Evolutionary conservation across 2,113 vertebrate genomes (phyloP).

Genomic region (Epinephelus moara): DNA sequence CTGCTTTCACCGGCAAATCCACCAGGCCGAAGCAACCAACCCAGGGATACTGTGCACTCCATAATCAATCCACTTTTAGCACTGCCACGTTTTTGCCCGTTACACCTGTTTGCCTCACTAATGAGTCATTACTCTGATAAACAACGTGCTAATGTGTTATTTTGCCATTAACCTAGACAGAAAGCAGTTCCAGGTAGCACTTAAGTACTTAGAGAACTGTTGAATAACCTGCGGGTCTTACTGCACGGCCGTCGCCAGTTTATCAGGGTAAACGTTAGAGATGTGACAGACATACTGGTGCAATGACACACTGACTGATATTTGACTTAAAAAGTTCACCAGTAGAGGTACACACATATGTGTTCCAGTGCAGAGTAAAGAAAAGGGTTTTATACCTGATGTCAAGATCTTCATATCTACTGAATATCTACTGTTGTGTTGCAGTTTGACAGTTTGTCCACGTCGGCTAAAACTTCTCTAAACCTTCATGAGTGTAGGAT

Average conservation of each 20-base stretch:
- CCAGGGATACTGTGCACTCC: too few relatives aligned
- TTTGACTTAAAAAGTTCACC: background rate
- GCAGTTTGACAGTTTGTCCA: too few relatives aligned
- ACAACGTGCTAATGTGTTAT: slow-evolving; percentile 42
- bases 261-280: background rate
- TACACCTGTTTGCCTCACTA: slow-evolving; percentile 40
- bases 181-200: slow-evolving; percentile 20
- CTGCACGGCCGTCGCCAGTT: slow-evolving; percentile 6
- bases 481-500: background rate
- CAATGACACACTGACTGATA: background rate
- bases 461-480: background rate
- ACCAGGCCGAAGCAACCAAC: too few relatives aligned
- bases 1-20: too few relatives aligned
- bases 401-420: too few relatives aligned
- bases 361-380: background rate
- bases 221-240: slow-evolving; percentile 17
- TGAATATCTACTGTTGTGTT: too few relatives aligned
- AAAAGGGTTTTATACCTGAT: background rate
- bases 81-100: background rate
- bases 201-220: slow-evolving; percentile 11
- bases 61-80: slow-evolving; percentile 32
- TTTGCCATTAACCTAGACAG: slow-evolving; percentile 8
- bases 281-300: background rate
- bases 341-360: background rate
- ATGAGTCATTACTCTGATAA: slow-evolving; percentile 45